A percentile compares a stretch with the other conserved stretches of the same genome.
phyloP scores from a whole-genome alignment of 2,797 vertebrate genomes.

The Arrhamphus sclerolepis region DNA sequence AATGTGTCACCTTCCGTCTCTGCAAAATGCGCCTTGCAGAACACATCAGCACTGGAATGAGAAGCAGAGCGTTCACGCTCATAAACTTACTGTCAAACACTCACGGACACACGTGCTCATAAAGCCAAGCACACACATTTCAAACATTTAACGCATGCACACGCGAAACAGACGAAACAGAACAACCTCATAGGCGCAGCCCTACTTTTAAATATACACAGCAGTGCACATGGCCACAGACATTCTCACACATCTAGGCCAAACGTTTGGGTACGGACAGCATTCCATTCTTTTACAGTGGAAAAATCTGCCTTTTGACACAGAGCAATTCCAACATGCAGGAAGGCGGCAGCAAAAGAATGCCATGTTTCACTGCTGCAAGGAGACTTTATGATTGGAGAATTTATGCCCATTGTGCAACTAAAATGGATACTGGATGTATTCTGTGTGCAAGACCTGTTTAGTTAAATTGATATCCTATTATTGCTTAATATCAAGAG shows the following conservation, averaged over 20 bases:
- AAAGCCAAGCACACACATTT: conserved; percentile 31
- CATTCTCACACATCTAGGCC: conserved; percentile 67
- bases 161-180: conserved; percentile 16
- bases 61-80: conserved; percentile 37
- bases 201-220: conserved; percentile 18
- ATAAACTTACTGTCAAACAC: conserved; percentile 16
- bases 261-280: conserved; percentile 64
- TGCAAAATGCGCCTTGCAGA: conserved; percentile 44
- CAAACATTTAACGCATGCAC: neutral
- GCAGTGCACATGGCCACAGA: conserved; percentile 41
- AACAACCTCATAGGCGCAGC: conserved; percentile 15
- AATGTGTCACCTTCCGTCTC: conserved; percentile 61
- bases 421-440: too few species aligned
- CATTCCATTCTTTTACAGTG: conserved; percentile 78
- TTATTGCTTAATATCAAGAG: too few species aligned
- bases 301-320: conserved; percentile 75
- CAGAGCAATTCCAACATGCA: conserved; percentile 61
- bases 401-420: too few species aligned
- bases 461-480: too few species aligned
- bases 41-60: conserved; percentile 44
- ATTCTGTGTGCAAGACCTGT: too few species aligned
- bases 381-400: conserved; percentile 37
- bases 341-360: conserved; percentile 62
- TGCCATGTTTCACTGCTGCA: conserved; percentile 49
- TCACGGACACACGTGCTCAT: conserved; percentile 14